A percentile compares a stretch with the other conserved stretches of the same genome.
phyloP scores from a whole-genome alignment of 2,113 vertebrate species.

The Choloepus hoffmanni region DNA sequence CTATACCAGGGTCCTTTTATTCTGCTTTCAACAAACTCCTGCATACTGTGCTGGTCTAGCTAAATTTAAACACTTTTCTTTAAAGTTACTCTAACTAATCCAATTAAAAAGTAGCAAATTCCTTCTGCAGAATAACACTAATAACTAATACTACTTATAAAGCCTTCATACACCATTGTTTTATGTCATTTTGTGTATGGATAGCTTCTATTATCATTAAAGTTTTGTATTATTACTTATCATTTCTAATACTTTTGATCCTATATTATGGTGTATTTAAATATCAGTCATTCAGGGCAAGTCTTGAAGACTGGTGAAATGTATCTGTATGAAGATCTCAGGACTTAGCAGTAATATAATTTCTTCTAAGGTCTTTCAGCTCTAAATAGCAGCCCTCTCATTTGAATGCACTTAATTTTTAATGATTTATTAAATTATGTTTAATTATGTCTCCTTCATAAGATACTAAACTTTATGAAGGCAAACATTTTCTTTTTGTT shows the following conservation, averaged over 20 bases:
- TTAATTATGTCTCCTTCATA: neutral
- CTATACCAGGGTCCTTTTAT: neutral
- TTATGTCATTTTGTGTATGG: neutral
- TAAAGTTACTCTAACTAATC: neutral
- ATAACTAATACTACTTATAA: neutral
- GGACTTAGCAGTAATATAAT: neutral
- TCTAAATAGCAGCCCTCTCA: neutral
- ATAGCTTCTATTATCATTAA: neutral
- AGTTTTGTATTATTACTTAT: neutral
- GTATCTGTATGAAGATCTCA: neutral
- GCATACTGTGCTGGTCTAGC: accelerated
- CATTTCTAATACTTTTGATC: neutral
- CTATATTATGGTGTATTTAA: neutral
- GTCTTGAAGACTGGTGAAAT: neutral
- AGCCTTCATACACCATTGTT: neutral
- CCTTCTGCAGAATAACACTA: neutral
- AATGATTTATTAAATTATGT: neutral
- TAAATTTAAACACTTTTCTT: neutral
- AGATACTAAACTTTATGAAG: neutral
- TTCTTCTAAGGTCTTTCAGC: neutral
- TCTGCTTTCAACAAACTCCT: neutral
- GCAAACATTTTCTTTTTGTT: too few species aligned
- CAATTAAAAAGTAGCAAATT: neutral
- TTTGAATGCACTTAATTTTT: neutral
- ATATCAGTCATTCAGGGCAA: neutral